These are phyloP conservation scores for Pygocentrus nattereri DNA, from an alignment of 2,797 vertebrate genomes.

Conservation along the genomic window DNA sequence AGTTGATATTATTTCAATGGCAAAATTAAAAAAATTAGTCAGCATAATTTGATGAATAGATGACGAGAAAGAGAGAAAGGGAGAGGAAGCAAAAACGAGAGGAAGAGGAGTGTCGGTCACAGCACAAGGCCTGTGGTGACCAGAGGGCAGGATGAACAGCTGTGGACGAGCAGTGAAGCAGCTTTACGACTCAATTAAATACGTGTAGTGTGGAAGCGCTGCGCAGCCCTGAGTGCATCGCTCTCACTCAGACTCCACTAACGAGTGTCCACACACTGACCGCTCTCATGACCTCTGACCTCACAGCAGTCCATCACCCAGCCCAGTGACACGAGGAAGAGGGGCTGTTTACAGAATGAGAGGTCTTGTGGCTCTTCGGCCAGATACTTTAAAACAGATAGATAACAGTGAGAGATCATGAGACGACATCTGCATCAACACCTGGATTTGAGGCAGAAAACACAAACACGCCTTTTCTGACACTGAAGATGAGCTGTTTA, in stretches of 20 bases:
- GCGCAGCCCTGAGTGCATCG: background rate
- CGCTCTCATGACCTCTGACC: slow-evolving; percentile 48
- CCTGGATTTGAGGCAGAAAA: too few relatives aligned
- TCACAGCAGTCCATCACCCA: slow-evolving; percentile 13
- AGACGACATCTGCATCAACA: background rate
- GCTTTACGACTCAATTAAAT: slow-evolving; percentile 47
- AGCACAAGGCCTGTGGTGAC: slow-evolving; percentile 27
- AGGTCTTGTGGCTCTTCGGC: background rate
- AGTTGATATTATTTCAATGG: too few relatives aligned
- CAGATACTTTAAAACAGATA: background rate
- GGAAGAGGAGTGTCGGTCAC: background rate
- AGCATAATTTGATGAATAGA: background rate
- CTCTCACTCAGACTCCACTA: background rate
- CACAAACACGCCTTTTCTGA: too few relatives aligned
- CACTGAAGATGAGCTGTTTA: too few relatives aligned
- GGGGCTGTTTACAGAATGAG: slow-evolving; percentile 23
- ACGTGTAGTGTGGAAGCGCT: slow-evolving; percentile 1
- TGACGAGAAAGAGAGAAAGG: background rate
- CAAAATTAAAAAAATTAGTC: too few relatives aligned
- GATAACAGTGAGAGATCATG: background rate
- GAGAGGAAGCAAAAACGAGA: background rate
- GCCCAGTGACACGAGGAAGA: slow-evolving; percentile 3
- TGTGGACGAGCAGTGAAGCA: slow-evolving; percentile 17
- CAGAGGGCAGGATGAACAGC: background rate
- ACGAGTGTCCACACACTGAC: background rate